Base-by-base conservation (phyloP, 2,113 vertebrate species). In the Burhinus bistriatus region DNA sequence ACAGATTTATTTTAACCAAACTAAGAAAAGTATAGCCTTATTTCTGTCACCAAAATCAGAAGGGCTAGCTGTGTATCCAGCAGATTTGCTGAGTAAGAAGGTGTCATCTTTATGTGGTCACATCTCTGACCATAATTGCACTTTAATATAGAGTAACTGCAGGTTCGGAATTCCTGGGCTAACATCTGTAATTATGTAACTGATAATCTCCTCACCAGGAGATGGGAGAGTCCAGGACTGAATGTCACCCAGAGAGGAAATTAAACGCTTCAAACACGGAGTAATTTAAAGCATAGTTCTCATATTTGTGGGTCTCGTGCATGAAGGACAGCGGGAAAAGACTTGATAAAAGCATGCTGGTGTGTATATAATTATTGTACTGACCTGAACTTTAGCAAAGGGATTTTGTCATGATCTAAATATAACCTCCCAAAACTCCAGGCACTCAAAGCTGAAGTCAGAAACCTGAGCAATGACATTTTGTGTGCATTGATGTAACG, bases 161-260 rank as follows among this genome's bases (percentile, higher is more conserved):
- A 91, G 93, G 91, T 94, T 97, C 64, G 64, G 62, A 87, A 95
- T 97, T 97, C 93, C 65, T 83, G 82, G 54, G 83, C 80, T 84
- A 81, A 83, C 89, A 76, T 96, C 97, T 97, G 89, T 95, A 95
- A 94, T 94, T 64, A 57, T 57, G 89, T 87, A 97, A 94, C 95
- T 87, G 82, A 69, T 93, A 82, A n/a, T 96, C 97, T 97, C 96
- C 87, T 97, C 70, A 86, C 94, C 54, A 49, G 64, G 52, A 52
- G 32, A 51, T 93, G 94, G 90, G 76, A 93, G 85, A 91, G 87
- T 51, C 82, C 73, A 72, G 82, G 58, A 70, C 90, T 90, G 93
- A 88, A 12, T 95, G 87, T 97, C 96, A 96, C 96, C 76, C 97
- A 38, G 61, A 81, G 92, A 97, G 95, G 95, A 98, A 97, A 95